Percentiles rank a stretch among this genome's conserved stretches.
These are phyloP conservation scores for Leucosticte australis DNA, from an alignment of 2,113 vertebrate genomes.

Conservation along the genomic window DNA sequence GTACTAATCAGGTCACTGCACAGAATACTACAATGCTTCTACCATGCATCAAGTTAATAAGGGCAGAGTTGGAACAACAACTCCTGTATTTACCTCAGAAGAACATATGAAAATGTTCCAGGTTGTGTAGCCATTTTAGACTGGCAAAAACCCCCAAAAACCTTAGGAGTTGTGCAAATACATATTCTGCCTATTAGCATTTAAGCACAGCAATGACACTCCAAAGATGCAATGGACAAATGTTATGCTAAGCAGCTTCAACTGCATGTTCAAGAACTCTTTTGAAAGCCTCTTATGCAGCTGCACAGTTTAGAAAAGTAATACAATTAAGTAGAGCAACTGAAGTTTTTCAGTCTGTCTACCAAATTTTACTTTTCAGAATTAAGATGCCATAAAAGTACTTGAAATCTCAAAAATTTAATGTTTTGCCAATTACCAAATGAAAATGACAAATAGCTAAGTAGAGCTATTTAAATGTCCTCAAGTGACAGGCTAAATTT, in stretches of 20 bases:
- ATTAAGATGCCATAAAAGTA: neutral
- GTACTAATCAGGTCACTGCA: neutral
- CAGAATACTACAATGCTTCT: neutral
- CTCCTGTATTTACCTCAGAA: neutral
- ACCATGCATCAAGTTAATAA: neutral
- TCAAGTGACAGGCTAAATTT: neutral
- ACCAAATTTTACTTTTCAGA: constrained; percentile 28
- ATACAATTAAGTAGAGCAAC: neutral
- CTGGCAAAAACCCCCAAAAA: fast-evolving
- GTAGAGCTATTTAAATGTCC: constrained; percentile 4
- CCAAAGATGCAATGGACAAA: neutral
- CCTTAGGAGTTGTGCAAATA: neutral
- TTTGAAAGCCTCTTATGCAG: neutral
- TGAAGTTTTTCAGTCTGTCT: neutral
- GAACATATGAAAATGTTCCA: neutral
- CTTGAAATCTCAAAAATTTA: constrained; percentile 15
- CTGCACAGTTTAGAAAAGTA: neutral
- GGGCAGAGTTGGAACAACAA: neutral
- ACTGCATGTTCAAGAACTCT: neutral
- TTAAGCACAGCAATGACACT: neutral
- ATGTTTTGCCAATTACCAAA: constrained; percentile 38
- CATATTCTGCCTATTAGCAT: neutral
- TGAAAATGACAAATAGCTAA: constrained; percentile 26
- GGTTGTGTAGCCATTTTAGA: neutral
- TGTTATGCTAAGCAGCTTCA: neutral